These are phyloP conservation scores for Babylonia areolata DNA, from an alignment of 1,140 invertebrate genomes.

Conservation along the genomic window DNA sequence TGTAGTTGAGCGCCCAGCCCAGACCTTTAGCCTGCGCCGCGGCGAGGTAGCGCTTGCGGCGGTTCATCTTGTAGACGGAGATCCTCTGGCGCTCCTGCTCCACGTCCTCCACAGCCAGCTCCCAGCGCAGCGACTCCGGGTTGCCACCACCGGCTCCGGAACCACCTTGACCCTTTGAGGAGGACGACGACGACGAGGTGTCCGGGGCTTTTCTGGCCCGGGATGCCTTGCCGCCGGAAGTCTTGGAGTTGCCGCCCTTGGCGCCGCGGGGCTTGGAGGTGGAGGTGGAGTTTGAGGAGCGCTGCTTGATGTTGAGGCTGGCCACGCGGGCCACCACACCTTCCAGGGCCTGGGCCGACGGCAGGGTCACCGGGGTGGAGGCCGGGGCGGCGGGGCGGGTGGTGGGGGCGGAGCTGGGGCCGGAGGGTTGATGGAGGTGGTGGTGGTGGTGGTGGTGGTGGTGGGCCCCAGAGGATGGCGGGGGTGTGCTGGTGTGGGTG, in stretches of 20 bases:
- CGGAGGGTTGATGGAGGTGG: not conserved
- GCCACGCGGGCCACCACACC: constrained; percentile 11
- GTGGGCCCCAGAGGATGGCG: not conserved
- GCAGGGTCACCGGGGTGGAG: not conserved
- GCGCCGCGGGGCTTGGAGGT: not conserved
- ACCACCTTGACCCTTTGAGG: not conserved
- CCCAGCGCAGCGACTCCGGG: constrained; percentile 67
- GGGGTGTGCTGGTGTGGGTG: not conserved
- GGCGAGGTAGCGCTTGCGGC: constrained; percentile 69
- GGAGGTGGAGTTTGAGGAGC: not conserved
- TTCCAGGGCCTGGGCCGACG: not conserved
- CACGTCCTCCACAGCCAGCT: constrained; percentile 56
- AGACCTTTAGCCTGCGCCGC: constrained; percentile 68
- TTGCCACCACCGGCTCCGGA: no score
- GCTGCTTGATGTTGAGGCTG: constrained; percentile 20
- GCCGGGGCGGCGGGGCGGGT: not conserved
- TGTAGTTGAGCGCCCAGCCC: constrained; percentile 58
- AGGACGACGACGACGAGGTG: not conserved
- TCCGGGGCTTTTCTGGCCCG: not conserved
- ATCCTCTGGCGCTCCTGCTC: constrained; percentile 67
- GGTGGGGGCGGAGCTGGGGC: not conserved
- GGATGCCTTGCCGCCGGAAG: constrained; percentile 5
- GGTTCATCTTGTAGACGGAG: constrained; percentile 69
- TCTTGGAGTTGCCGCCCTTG: not conserved
- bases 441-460: not conserved